These are phyloP conservation scores for Psilanteris sp. DNA, from an alignment of 1,140 invertebrate species.

Conservation along the genomic window DNA sequence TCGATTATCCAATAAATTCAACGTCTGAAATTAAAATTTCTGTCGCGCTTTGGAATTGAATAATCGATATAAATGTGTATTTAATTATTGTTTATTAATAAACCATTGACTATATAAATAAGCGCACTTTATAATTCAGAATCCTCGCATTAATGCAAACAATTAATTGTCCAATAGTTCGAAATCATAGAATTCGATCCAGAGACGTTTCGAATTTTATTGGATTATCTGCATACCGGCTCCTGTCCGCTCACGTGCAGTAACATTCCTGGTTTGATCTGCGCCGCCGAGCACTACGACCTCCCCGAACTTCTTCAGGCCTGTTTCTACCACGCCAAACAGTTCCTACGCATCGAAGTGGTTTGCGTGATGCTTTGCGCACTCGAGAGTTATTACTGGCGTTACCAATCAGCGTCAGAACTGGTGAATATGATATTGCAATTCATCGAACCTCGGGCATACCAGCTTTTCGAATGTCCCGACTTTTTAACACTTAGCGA, in stretches of 20 bases:
- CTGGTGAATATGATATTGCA: slow-evolving; percentile 96
- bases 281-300: slow-evolving; percentile 96
- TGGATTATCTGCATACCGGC: slow-evolving; percentile 95
- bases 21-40: too few relatives aligned
- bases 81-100: too few relatives aligned
- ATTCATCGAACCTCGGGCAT: slow-evolving; percentile 92
- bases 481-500: slow-evolving; percentile 94
- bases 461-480: slow-evolving; percentile 88
- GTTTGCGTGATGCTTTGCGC: slow-evolving; percentile 95
- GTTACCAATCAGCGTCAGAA: slow-evolving; percentile 95
- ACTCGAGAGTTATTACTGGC: slow-evolving; percentile 96
- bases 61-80: too few relatives aligned
- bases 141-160: too few relatives aligned
- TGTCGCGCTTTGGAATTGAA: too few relatives aligned
- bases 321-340: slow-evolving; percentile 97
- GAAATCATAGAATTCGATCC: slow-evolving; percentile 97
- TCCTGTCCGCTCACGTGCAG: slow-evolving; percentile 94
- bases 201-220: slow-evolving; percentile 92
- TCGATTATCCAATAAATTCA: too few relatives aligned
- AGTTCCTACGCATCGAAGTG: slow-evolving; percentile 94
- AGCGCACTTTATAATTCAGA: too few relatives aligned
- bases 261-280: slow-evolving; percentile 94
- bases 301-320: slow-evolving; percentile 94
- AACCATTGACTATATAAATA: too few relatives aligned
- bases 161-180: too few relatives aligned